Evolutionary conservation across 2,113 vertebrate species (phyloP), one percentile per base, ranked within the genome.

Genomic region (Cariama cristata): DNA sequence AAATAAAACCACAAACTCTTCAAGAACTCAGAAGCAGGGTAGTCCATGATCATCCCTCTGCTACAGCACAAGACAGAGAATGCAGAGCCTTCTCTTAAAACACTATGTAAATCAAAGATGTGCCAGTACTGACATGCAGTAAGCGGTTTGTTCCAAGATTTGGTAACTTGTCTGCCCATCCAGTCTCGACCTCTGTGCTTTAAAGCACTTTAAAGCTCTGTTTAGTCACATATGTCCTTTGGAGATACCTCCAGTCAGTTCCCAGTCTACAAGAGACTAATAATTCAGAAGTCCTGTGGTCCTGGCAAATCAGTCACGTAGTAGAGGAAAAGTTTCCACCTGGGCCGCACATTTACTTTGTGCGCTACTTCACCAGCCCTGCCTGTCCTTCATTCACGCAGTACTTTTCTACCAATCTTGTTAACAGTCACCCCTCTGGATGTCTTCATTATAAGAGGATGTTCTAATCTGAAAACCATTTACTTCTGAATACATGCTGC

Each of bases 391-490:
- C 72, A 52, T 50, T 55, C 47, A 71, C 79, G 74, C 14, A 79
- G 58, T 42, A 23, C 27, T 73, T 42, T 52, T 35, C 72, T 32
- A 44, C 15, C 12, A 35, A 50, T 55, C 28, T 50, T 69, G 63
- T 14, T 73, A 64, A 93, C 17, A 4, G 49, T 92, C 88, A 69
- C 30, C n/a, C 45, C 55, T 81, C 62, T 68, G 84, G 81, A 94
- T 71, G 44, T 94, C 90, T 81, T 86, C 80, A 79, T 45, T 67
- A 28, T 74, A 82, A 83, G 56, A 93, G 9, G n/a, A 90, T 96
- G 86, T 92, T 96, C 94, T 90, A 80, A 95, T 81, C 68, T 40
- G 27, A 92, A 97, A 96, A 97, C 64, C 90, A 90, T 92, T 97
- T 96, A 88, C 79, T 86, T 83, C 63, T 93, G 86, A 80, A 80